Conservation (phyloP, 2,888 invertebrate genomes). For the Adelphocoris suturalis region DNA sequence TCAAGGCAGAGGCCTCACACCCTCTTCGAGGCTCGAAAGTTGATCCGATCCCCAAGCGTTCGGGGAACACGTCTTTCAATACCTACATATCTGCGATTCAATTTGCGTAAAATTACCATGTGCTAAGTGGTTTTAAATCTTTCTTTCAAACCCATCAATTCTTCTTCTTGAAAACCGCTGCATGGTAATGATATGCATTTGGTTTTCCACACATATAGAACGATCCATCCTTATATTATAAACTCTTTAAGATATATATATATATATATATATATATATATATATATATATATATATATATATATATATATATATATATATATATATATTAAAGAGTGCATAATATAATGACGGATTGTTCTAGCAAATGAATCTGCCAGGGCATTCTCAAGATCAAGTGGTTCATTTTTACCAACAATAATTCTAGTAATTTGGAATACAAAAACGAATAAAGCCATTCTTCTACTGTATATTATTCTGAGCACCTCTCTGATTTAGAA, state of each 20-base stretch:
- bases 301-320: too few species aligned
- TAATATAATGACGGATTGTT: too few species aligned
- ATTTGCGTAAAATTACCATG: background rate
- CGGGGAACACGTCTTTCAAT: background rate
- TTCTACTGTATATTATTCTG: too few species aligned
- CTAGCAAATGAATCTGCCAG: too few species aligned
- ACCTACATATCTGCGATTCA: background rate
- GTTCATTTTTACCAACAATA: too few species aligned
- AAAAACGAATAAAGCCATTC: too few species aligned
- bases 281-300: too few species aligned
- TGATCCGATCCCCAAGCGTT: background rate
- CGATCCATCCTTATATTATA: background rate
- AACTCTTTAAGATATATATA: background rate
- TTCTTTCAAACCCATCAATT: background rate
- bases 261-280: too few species aligned
- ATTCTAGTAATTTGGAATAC: too few species aligned
- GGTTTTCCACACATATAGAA: background rate
- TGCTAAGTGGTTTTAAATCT: background rate
- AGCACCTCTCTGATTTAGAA: too few species aligned
- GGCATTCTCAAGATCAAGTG: too few species aligned
- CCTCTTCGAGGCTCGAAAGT: slow-evolving; percentile 2
- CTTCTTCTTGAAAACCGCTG: background rate
- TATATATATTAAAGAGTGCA: too few species aligned
- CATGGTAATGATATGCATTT: background rate
- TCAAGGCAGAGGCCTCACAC: background rate